Percentiles rank a stretch among this genome's conserved stretches.
Evolutionary conservation across 2,797 vertebrate genomes (phyloP).

Genomic region (Gorsachius magnificus): DNA sequence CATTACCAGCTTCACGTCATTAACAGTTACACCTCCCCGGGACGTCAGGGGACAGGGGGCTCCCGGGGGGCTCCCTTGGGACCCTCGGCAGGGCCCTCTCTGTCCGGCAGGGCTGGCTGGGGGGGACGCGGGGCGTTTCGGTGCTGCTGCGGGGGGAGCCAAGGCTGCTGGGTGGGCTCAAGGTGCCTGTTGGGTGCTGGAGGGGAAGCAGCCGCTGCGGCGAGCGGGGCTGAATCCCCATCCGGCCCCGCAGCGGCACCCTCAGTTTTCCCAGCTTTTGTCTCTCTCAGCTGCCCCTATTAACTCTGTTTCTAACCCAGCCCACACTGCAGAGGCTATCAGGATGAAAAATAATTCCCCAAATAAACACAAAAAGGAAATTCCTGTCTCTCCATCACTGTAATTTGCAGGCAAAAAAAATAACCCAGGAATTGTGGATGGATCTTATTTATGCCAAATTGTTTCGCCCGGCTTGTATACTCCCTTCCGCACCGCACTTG

Average conservation of each 20-base stretch:
- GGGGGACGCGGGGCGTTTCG: rapidly evolving
- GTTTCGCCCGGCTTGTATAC: background rate
- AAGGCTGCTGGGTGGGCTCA: rapidly evolving
- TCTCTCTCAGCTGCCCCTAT: background rate
- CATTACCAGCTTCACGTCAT: rapidly evolving
- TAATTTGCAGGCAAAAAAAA: background rate
- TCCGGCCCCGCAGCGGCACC: background rate
- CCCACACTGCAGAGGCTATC: background rate
- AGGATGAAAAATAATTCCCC: background rate
- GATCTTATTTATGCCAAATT: background rate
- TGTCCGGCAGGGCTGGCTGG: background rate
- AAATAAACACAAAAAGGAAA: background rate
- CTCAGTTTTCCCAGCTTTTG: background rate
- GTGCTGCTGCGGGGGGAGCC: background rate
- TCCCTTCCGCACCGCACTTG: background rate
- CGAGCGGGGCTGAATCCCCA: rapidly evolving
- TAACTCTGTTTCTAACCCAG: background rate
- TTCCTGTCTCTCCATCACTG: background rate
- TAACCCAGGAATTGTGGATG: background rate
- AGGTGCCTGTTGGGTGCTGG: rapidly evolving
- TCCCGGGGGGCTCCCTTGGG: background rate
- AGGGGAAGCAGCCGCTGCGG: background rate
- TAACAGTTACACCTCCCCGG: background rate
- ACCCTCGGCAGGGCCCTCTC: background rate
- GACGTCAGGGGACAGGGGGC: rapidly evolving